phyloP scores from a whole-genome alignment of 1,140 invertebrate genomes.

The Neuroterus valhalla region DNA sequence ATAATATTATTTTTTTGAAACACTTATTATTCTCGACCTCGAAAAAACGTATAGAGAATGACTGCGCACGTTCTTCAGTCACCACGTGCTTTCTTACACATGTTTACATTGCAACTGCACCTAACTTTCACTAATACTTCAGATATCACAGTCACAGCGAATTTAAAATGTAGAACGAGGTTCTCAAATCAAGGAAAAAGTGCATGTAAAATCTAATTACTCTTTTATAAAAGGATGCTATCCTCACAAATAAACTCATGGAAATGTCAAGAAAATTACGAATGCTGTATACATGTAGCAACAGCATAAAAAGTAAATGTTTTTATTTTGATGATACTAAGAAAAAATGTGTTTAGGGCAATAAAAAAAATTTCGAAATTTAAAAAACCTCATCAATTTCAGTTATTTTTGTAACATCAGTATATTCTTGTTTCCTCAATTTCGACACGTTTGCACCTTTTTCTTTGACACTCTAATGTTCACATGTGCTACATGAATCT shows the following conservation, averaged over 20 bases:
- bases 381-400: too few relatives aligned
- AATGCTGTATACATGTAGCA: too few relatives aligned
- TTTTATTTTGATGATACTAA: too few relatives aligned
- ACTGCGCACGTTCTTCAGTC: background rate
- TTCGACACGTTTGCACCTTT: background rate
- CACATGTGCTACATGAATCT: too few relatives aligned
- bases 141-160: background rate
- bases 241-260: too few relatives aligned
- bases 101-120: slow-evolving; percentile 7
- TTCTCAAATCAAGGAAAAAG: background rate
- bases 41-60: background rate
- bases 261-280: too few relatives aligned
- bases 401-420: too few relatives aligned
- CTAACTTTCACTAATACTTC: slow-evolving; percentile 15
- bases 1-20: background rate
- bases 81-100: slow-evolving; percentile 10
- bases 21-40: background rate
- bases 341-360: too few relatives aligned
- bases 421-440: background rate
- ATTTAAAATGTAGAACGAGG: background rate
- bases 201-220: background rate
- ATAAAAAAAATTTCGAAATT: too few relatives aligned
- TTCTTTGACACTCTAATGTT: too few relatives aligned
- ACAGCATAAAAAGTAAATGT: too few relatives aligned
- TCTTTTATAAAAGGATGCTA: background rate